Conservation (phyloP, 2,888 invertebrate species). For the Tineola bisselliella region DNA sequence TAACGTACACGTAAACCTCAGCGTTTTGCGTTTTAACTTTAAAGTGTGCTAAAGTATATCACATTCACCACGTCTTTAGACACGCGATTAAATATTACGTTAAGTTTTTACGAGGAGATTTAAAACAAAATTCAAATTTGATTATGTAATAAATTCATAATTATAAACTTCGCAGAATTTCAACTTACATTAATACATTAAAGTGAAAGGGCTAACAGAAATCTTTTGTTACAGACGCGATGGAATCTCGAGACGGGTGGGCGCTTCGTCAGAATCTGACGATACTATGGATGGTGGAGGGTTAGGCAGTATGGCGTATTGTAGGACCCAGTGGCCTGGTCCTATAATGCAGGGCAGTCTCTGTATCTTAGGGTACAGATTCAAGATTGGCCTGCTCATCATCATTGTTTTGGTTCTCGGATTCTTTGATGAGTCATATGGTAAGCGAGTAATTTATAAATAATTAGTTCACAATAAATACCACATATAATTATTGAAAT, state of each 20-base stretch:
- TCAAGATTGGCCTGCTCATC: slow-evolving; percentile 45
- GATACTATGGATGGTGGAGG: slow-evolving; percentile 52
- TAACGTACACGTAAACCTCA: no score
- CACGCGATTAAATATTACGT: no score
- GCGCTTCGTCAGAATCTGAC: slow-evolving; percentile 19
- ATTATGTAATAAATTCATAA: no score
- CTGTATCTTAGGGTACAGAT: slow-evolving; percentile 40
- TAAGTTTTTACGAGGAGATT: no score
- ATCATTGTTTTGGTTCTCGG: slow-evolving; percentile 52
- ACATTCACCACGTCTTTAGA: no score
- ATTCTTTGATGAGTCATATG: slow-evolving; percentile 56
- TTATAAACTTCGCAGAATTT: no score
- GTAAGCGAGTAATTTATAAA: slow-evolving; percentile 23
- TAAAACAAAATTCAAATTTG: no score
- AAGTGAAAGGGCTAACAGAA: neutral
- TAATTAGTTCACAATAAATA: no score
- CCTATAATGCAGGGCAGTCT: slow-evolving; percentile 31
- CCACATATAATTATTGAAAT: no score
- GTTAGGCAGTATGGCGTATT: slow-evolving; percentile 27
- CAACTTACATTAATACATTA: no score
- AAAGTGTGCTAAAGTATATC: no score
- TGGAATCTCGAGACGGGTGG: slow-evolving; percentile 2
- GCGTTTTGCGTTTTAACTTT: no score
- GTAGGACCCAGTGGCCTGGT: slow-evolving; percentile 27
- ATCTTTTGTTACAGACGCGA: slow-evolving; percentile 6